These are phyloP conservation scores for Copidosoma aretas DNA, from an alignment of 2,888 invertebrate species.

Conservation along the genomic window DNA sequence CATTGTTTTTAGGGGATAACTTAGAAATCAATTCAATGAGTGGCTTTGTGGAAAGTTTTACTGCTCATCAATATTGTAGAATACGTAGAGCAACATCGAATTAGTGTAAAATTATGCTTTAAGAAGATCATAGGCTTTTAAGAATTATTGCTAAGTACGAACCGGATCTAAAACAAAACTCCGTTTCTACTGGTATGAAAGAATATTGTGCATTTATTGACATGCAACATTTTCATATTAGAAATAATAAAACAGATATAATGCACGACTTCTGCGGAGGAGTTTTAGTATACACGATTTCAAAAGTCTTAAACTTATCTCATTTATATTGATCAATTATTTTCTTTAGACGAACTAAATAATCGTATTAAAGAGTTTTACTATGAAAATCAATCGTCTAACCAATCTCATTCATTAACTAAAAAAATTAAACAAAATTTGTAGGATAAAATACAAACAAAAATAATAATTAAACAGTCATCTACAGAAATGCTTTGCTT, in stretches of 20 bases:
- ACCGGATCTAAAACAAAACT: slow-evolving; percentile 21
- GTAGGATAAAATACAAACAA: slow-evolving; percentile 17
- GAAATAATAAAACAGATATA: slow-evolving; percentile 34
- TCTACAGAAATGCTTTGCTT: slow-evolving; percentile 33
- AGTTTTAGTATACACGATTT: slow-evolving; percentile 21
- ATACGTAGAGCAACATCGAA: slow-evolving; percentile 32
- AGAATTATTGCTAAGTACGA: too few species aligned
- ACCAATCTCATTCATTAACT: slow-evolving; percentile 32
- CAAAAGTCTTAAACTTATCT: slow-evolving; percentile 31
- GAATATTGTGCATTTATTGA: slow-evolving; percentile 38
- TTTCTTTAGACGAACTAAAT: slow-evolving; percentile 35
- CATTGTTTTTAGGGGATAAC: slow-evolving; percentile 41
- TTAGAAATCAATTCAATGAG: slow-evolving; percentile 10
- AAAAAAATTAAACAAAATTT: neutral
- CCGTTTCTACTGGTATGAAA: slow-evolving; percentile 37
- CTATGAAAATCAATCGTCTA: slow-evolving; percentile 28
- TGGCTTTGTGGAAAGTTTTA: slow-evolving; percentile 41
- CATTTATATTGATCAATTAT: slow-evolving; percentile 20
- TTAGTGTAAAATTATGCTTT: slow-evolving; percentile 35
- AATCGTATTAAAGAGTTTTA: slow-evolving; percentile 33
- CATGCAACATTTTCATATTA: slow-evolving; percentile 36
- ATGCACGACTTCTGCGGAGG: slow-evolving; percentile 38
- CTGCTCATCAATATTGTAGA: slow-evolving; percentile 38
- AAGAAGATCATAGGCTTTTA: slow-evolving; percentile 27
- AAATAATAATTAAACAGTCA: slow-evolving; percentile 22